These are phyloP conservation scores for Diglossa brunneiventris DNA, from an alignment of 2,113 vertebrate species.

Conservation along the genomic window DNA sequence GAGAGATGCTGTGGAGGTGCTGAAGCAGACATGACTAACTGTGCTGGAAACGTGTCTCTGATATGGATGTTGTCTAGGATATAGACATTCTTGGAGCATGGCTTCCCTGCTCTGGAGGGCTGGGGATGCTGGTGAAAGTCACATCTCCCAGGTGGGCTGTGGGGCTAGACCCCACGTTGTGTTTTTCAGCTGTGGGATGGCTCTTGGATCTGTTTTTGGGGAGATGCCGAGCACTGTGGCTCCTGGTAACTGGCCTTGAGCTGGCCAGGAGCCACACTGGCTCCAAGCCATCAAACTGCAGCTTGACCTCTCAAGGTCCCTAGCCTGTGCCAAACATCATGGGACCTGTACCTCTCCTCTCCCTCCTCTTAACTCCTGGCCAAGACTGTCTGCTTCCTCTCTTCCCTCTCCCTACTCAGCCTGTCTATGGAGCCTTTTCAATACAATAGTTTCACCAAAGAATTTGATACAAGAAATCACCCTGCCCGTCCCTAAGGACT, in stretches of 20 bases:
- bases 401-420: not conserved
- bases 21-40: not conserved
- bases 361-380: not conserved
- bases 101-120: not conserved
- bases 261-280: not conserved
- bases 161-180: rapidly evolving
- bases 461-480: not conserved
- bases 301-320: not conserved
- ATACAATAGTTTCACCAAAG: not conserved
- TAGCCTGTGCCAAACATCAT: not conserved
- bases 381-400: not conserved
- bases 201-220: not conserved
- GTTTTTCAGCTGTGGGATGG: not conserved
- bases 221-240: not conserved
- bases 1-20: not conserved
- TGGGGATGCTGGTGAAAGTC: not conserved
- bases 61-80: not conserved
- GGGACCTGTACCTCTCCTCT: not conserved
- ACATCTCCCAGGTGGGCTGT: not conserved
- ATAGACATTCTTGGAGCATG: rapidly evolving
- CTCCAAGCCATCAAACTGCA: not conserved
- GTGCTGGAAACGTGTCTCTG: not conserved
- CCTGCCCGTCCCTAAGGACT: not conserved
- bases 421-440: not conserved
- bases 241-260: not conserved